Evolutionary conservation across 37 sponge, comb jelly and placozoan species (phyloP).

Genomic region (Hormiphora californensis): DNA sequence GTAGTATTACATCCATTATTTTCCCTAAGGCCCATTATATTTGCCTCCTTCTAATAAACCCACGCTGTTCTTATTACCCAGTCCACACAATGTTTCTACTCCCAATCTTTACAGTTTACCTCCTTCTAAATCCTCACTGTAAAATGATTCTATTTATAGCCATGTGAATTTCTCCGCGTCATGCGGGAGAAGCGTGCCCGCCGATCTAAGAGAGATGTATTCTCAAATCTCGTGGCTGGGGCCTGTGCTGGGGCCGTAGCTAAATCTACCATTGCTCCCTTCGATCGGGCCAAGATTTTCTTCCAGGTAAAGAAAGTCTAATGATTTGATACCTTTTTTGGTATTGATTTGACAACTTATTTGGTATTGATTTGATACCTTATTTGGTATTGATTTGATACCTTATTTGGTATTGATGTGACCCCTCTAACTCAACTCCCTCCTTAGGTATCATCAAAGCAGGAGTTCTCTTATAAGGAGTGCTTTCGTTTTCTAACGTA

Average conservation of each 20-base stretch:
- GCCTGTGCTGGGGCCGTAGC: conserved; percentile 61
- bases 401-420: neutral
- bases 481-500: conserved; percentile 30
- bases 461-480: conserved; percentile 29
- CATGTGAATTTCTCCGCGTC: neutral
- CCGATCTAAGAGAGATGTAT: neutral
- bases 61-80: too few relatives aligned
- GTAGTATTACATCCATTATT: too few relatives aligned
- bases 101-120: too few relatives aligned
- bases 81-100: too few relatives aligned
- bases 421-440: too few relatives aligned
- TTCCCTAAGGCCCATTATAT: too few relatives aligned
- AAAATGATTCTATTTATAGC: neutral
- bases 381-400: too few relatives aligned
- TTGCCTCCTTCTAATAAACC: too few relatives aligned
- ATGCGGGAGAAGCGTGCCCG: neutral
- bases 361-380: neutral
- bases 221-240: conserved; percentile 52
- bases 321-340: too few relatives aligned
- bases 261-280: conserved; percentile 61
- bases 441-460: conserved; percentile 36
- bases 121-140: too few relatives aligned
- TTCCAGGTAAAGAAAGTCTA: conserved; percentile 56
- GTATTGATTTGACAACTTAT: too few relatives aligned
- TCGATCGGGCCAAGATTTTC: conserved; percentile 61